Base-by-base conservation (phyloP, 2,888 invertebrate species). In the Bombylius discolor region DNA sequence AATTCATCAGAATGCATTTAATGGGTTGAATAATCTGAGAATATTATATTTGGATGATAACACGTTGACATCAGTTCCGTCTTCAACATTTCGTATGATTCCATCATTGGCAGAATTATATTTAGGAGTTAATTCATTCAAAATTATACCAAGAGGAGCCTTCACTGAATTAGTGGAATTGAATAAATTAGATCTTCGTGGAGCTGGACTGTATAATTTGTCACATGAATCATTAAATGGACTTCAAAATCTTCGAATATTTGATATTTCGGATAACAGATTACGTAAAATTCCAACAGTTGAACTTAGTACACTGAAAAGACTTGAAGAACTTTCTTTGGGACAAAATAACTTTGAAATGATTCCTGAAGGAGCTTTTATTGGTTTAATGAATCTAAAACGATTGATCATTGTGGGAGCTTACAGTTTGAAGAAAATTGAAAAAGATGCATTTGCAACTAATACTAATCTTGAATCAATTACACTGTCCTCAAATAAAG, bases 11-110 rank as follows among this genome's bases (percentile, higher is more conserved):
- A 79, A 79, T 61, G 87, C 90, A 4, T 87, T 92, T 64, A 81
- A 84, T 53, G 89, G 88, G 3, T 72, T 92, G 53, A 76, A 80
- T 6, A 83, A 86, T n/a, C 76, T 92, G 56, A 78, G 89, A 59
- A 85, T 90, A 31, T 75, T 92, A n/a, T 89, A 88, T 70, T 76
- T 92, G 60, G 90, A 92, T 67, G 90, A 91, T 69, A 92, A 92
- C 70, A 85, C 87, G 59, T 71, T 92, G 59, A 85, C 81, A 62
- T 77, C 81, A 3, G 84, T 92, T 53, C 91, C 91, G 14, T 85
- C 87, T 3, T 73, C 80, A 23, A 82, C 87, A 1, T 83, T 90
- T 65, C 79, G 82, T 32, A 79, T 85, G 4, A 73, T 91, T 64
- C 85, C 84, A 56, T 84, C 85, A 63, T 77, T 92, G 56, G 91